Conservation (phyloP, 2,888 invertebrate genomes). For the Gastrophysa polygoni region DNA sequence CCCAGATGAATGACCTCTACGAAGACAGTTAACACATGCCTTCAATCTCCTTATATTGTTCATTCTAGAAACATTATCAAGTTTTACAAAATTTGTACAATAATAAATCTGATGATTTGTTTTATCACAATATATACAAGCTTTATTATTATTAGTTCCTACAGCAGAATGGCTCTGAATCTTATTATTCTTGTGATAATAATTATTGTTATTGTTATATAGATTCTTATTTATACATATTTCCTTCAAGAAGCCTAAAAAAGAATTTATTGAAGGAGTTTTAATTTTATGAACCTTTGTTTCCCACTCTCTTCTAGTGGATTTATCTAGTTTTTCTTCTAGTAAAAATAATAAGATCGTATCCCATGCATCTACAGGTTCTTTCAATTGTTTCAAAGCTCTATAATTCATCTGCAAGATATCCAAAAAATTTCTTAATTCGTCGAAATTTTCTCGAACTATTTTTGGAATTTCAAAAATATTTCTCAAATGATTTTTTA, state of each 20-base stretch:
- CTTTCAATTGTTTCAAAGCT: slow-evolving; percentile 2
- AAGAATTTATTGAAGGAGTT: slow-evolving; percentile 1
- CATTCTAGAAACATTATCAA: neutral
- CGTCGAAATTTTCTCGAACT: slow-evolving; percentile 9
- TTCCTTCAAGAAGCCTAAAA: slow-evolving; percentile 8
- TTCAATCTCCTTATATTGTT: neutral
- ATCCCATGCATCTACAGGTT: slow-evolving; percentile 12
- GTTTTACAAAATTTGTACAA: neutral
- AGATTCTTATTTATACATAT: slow-evolving; percentile 7
- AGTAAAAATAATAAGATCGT: slow-evolving; percentile 8
- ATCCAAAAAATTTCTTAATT: slow-evolving; percentile 3
- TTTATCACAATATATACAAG: slow-evolving; percentile 5
- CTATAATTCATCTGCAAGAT: neutral
- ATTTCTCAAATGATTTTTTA: neutral
- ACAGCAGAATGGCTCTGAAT: slow-evolving; percentile 3
- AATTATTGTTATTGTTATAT: neutral
- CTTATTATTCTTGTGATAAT: neutral
- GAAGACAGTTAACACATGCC: slow-evolving; percentile 6
- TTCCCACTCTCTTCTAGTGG: slow-evolving; percentile 7
- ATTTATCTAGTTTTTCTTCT: neutral
- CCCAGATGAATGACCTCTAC: slow-evolving; percentile 10
- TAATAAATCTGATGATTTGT: neutral
- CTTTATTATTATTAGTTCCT: neutral
- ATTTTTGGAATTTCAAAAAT: neutral
- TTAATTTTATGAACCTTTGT: slow-evolving; percentile 5